Evolutionary conservation across 1,140 invertebrate species (phyloP).

Genomic region (Drosophila ficusphila): DNA sequence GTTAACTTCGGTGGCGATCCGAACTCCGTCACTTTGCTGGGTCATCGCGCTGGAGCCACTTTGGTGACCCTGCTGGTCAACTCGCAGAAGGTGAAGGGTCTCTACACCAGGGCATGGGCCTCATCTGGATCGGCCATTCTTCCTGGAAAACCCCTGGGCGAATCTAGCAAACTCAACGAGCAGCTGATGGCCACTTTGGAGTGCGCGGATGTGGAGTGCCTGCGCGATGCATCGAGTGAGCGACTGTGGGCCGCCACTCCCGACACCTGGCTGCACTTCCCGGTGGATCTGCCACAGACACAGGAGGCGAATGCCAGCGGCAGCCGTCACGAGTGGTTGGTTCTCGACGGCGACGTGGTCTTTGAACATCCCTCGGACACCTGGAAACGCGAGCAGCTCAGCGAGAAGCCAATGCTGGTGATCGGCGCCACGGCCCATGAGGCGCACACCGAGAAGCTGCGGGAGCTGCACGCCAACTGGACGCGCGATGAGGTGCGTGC

Average conservation of each 20-base stretch:
- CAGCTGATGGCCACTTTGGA: conserved; percentile 86
- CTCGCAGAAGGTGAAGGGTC: conserved; percentile 85
- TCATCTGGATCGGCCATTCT: conserved; percentile 89
- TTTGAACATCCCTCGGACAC: conserved; percentile 87
- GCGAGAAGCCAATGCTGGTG: conserved; percentile 86
- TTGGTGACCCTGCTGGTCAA: conserved; percentile 89
- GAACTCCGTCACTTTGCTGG: conserved; percentile 90
- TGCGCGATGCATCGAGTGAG: conserved; percentile 86
- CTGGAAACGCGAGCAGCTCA: conserved; percentile 84
- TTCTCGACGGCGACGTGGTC: conserved; percentile 89
- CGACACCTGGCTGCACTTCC: conserved; percentile 88
- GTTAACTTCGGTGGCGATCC: conserved; percentile 93
- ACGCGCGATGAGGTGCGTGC: conserved; percentile 87
- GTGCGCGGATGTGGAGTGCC: conserved; percentile 86
- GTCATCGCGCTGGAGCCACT: conserved; percentile 91
- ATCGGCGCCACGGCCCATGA: conserved; percentile 91
- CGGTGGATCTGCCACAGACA: conserved; percentile 86
- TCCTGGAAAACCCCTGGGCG: conserved; percentile 86
- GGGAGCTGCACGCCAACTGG: conserved; percentile 87
- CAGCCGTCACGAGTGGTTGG: conserved; percentile 89
- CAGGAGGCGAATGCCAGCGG: conserved; percentile 84
- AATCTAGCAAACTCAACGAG: conserved; percentile 87
- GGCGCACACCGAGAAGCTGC: conserved; percentile 86
- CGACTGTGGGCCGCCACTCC: conserved; percentile 88
- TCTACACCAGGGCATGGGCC: conserved; percentile 90